phyloP scores from a whole-genome alignment of 2,888 invertebrate genomes.

The Dioctria linearis region DNA sequence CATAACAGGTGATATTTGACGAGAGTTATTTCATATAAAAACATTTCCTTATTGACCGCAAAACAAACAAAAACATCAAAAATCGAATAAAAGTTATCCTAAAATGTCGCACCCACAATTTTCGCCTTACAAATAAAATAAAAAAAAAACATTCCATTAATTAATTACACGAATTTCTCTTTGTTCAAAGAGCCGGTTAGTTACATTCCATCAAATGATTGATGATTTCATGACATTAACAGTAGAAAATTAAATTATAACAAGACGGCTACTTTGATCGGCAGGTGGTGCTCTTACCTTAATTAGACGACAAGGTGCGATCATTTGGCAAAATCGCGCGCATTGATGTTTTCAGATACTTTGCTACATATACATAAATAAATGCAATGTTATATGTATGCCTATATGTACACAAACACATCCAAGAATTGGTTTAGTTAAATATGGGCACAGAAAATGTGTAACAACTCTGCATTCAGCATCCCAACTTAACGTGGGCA shows the following conservation, averaged over 20 bases:
- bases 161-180: conserved; percentile 24
- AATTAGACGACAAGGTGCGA: conserved; percentile 9
- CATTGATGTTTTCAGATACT: not conserved
- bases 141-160: not conserved
- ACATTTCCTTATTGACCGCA: too few relatives aligned
- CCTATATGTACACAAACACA: not conserved
- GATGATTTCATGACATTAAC: conserved; percentile 18
- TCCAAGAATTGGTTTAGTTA: not conserved
- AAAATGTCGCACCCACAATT: too few relatives aligned
- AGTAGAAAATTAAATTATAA: conserved; percentile 34
- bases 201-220: conserved; percentile 34
- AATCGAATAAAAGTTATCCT: too few relatives aligned
- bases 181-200: not conserved
- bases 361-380: not conserved
- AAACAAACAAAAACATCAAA: too few relatives aligned
- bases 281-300: conserved; percentile 34
- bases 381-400: not conserved
- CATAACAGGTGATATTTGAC: too few relatives aligned
- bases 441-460: too few relatives aligned
- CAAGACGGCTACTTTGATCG: conserved; percentile 7
- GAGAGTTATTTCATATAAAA: too few relatives aligned
- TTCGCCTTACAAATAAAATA: too few relatives aligned
- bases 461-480: too few relatives aligned
- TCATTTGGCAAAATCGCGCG: not conserved
- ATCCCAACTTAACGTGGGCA: too few relatives aligned